These are phyloP conservation scores for Carduelis carduelis DNA, from an alignment of 2,797 vertebrate genomes.

Conservation along the genomic window DNA sequence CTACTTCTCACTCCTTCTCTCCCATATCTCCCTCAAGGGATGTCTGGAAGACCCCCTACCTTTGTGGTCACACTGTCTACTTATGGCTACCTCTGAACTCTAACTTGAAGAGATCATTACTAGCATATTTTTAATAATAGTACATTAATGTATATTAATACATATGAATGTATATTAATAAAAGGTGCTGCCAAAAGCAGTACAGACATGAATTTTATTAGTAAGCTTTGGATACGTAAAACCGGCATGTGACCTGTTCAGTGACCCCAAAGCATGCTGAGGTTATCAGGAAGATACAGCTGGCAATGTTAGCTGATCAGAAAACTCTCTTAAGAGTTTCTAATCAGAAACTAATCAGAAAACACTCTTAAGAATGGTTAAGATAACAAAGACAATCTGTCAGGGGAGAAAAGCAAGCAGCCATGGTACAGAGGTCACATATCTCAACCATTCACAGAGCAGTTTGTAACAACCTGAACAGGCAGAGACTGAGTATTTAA, in stretches of 20 bases:
- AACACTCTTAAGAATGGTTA: background rate
- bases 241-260: background rate
- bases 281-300: conserved; percentile 7
- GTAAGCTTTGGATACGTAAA: background rate
- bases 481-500: background rate
- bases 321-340: no score
- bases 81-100: background rate
- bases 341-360: background rate
- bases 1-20: background rate
- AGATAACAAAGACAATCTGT: background rate
- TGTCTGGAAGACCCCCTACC: background rate
- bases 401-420: background rate
- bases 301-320: background rate
- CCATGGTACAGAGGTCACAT: background rate
- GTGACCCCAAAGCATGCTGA: background rate
- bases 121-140: background rate
- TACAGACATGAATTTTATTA: background rate
- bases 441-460: background rate
- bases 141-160: background rate
- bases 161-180: background rate
- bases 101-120: background rate
- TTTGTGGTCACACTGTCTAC: background rate
- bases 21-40: background rate
- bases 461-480: background rate
- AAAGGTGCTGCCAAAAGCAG: background rate